A percentile compares a stretch with the other conserved stretches of the same genome.
phyloP scores from a whole-genome alignment of 2,888 invertebrate species.

The Eupithecia tripunctaria region DNA sequence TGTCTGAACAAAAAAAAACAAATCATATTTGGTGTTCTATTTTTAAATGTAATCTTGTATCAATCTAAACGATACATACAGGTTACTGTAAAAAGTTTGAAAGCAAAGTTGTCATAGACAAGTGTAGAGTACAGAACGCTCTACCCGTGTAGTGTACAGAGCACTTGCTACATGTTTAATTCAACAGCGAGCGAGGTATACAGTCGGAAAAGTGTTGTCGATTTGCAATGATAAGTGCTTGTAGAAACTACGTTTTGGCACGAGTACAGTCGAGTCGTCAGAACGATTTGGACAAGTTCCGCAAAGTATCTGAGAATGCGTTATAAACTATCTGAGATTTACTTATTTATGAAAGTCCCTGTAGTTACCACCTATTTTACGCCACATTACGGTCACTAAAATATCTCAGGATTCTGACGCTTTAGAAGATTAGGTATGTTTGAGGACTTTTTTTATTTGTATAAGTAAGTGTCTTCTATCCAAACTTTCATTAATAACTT shows the following conservation, averaged over 20 bases:
- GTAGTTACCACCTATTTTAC: too few species aligned
- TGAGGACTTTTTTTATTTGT: too few species aligned
- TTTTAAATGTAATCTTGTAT: neutral
- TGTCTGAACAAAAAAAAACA: neutral
- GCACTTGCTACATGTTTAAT: conserved; percentile 37
- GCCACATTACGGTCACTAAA: too few species aligned
- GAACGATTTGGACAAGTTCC: conserved; percentile 20
- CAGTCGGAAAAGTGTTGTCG: conserved; percentile 28
- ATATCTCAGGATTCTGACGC: too few species aligned
- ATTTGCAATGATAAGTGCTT: conserved; percentile 32
- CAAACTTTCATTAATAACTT: too few species aligned
- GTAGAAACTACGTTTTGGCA: conserved; percentile 27
- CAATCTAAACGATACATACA: neutral
- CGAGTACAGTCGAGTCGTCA: conserved; percentile 14
- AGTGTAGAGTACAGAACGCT: neutral
- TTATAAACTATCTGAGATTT: neutral
- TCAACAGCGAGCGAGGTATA: conserved; percentile 27
- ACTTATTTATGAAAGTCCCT: too few species aligned
- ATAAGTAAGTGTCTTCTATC: too few species aligned
- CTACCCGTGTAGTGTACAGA: conserved; percentile 24
- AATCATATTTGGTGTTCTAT: neutral
- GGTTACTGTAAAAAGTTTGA: neutral
- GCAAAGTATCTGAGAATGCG: neutral
- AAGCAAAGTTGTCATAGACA: neutral
- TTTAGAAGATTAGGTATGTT: too few species aligned